A percentile compares a stretch with the other conserved stretches of the same genome.
These are phyloP conservation scores for Galerucella pusilla DNA, from an alignment of 2,888 invertebrate species.

Conservation along the genomic window DNA sequence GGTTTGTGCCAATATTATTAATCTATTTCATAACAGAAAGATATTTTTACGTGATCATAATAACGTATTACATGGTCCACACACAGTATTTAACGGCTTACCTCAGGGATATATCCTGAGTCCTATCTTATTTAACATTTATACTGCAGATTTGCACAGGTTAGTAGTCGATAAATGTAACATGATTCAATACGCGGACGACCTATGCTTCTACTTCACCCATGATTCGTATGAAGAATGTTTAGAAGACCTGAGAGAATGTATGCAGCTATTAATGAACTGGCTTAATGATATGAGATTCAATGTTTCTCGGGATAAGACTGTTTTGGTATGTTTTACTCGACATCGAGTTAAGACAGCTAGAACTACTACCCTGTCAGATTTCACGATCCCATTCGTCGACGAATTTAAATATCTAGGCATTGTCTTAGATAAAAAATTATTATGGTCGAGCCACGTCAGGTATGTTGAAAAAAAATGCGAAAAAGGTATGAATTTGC, in stretches of 20 bases:
- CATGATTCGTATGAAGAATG: constrained; percentile 8
- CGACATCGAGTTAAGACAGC: constrained; percentile 2
- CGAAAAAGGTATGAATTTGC: no score
- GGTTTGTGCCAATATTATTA: constrained; percentile 1
- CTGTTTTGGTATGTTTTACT: constrained; percentile 13
- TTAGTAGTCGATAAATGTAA: constrained; percentile 5
- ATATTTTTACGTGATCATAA: background rate
- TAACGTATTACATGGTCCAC: constrained; percentile 8
- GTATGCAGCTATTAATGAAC: background rate
- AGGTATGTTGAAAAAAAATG: no score
- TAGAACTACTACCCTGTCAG: background rate
- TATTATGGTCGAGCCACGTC: no score
- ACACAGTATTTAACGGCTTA: constrained; percentile 5
- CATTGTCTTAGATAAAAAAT: no score
- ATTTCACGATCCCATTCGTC: background rate
- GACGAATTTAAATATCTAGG: no score
- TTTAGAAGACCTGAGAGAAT: constrained; percentile 6
- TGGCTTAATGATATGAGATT: background rate
- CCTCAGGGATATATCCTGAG: background rate
- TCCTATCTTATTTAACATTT: background rate
- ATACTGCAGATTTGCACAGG: constrained; percentile 6
- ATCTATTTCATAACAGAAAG: constrained; percentile 6
- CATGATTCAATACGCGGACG: constrained; percentile 4
- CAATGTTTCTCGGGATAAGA: constrained; percentile 10
- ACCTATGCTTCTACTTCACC: constrained; percentile 5